Evolutionary conservation across 1,140 invertebrate genomes (phyloP).

Genomic region (Conus ventricosus): DNA sequence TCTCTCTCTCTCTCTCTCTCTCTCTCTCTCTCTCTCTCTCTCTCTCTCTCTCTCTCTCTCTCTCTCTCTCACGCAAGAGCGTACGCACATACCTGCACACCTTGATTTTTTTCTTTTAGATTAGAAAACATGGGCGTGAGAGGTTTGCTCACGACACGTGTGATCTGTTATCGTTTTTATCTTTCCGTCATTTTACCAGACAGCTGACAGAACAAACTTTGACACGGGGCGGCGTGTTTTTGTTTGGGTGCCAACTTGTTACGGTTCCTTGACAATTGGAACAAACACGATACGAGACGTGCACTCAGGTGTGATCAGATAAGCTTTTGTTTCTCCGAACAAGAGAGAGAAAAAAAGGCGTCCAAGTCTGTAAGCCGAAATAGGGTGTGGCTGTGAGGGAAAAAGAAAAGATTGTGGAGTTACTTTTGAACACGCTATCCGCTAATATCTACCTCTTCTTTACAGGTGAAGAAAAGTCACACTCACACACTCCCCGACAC

Average conservation of each 20-base stretch:
- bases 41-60: too few relatives aligned
- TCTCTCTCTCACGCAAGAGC: too few relatives aligned
- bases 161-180: background rate
- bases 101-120: background rate
- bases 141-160: background rate
- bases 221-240: background rate
- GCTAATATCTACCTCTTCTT: too few relatives aligned
- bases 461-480: too few relatives aligned
- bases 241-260: background rate
- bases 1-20: too few relatives aligned
- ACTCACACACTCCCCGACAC: too few relatives aligned
- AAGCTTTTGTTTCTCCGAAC: background rate
- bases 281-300: background rate
- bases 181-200: background rate
- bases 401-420: too few relatives aligned
- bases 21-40: too few relatives aligned
- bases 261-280: background rate
- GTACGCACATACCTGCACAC: too few relatives aligned
- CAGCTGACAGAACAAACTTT: background rate
- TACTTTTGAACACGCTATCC: too few relatives aligned
- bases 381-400: background rate
- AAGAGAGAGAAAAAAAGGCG: background rate
- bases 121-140: background rate
- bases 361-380: background rate
- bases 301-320: background rate